Evolutionary conservation across 2,888 invertebrate genomes (phyloP), one percentile per base, ranked within the genome.

Genomic region (Aspidiotus rigidus): DNA sequence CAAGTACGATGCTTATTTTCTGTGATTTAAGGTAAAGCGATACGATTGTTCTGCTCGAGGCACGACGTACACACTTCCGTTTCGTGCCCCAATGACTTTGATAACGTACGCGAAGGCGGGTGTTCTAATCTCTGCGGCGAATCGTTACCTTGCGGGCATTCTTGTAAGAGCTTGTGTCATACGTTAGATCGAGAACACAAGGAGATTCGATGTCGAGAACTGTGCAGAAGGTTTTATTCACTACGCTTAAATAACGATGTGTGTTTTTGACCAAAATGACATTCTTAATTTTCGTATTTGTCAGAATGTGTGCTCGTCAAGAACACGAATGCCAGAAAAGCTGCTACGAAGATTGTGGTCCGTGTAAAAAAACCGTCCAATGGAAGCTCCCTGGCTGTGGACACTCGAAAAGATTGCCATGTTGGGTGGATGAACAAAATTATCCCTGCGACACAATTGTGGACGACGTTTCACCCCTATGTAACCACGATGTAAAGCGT

Each of bases 121-220:
- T 89, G 88, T 75, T 75, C 76, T 41, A 71, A 75, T 56, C 77
- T 77, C 16, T 89, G 89, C 75, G 78, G 79, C 16, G 74, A 74
- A 54, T 75, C 76, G 6, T 76, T 86, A 59, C 69, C 73, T 0
- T 89, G 89, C 75, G 85, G 84, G 0, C 89, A 89, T 76, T 74
- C 73, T 3, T 89, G 89, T 76, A 77, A 77, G 1, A 77, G 79
- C 53, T 74, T 81, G 13, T 89, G 89, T 74, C 88, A 88, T 74
- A 77, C 80, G 2, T 77, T 78, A 62, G 84, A 87, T 73, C 76
- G 79, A 28, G 77, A 80, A 0, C 87, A 88, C 74, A 40, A 64
- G 1, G 61, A 73, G 0, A 80, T 80, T 17, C 77, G 76, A 70
- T 86, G 86, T 75, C 74, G 71, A 39, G 75, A 79, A 72, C 75